Evolutionary conservation across 1,140 invertebrate species (phyloP), one percentile per base, ranked within the genome.

Genomic region (Stratiolaelaps scimitus): DNA sequence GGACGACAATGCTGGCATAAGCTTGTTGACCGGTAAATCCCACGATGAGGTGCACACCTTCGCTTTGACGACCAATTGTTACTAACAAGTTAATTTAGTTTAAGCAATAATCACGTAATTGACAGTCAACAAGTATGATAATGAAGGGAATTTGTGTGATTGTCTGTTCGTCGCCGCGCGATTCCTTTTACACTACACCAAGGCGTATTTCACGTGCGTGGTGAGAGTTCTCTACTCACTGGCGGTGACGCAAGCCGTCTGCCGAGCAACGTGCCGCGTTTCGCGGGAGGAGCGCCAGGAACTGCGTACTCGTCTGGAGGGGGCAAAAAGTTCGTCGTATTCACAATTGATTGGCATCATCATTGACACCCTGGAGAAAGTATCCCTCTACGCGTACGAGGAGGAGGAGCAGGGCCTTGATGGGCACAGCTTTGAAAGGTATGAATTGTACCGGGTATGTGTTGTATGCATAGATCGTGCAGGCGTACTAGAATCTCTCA

Each of bases 141-240:
- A n/a, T n/a, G n/a, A n/a, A n/a, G n/a, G n/a, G n/a, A n/a, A n/a
- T 40, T 40, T 40, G 10, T 40, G 34, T 4, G 5, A 6, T 40
- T 40, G 34, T 40, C 10, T 40, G 34, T 4, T 10, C 34, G n/a
- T n/a, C n/a, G n/a, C n/a, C n/a, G n/a, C n/a, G n/a, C n/a, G n/a
- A n/a, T n/a, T n/a, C n/a, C n/a, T n/a, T 40, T 28, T 67, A 64
- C 53, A 34, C 66, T 69, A 26, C 67, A 65, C 71, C 72, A n/a
- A 71, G 91, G 89, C 83, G 26, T 90, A 92, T 74, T 92, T 88
- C 74, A 85, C 84, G 7, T 84, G 84, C 72, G 82, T 93, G 68
- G 85, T 93, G 0, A 85, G 86, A 73, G 82, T 85, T 69, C 76
- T 93, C 43, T 94, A 90, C 78, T 90, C 92, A 77, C 78, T 93